These are phyloP conservation scores for Galeruca laticollis DNA, from an alignment of 2,888 invertebrate genomes.

Conservation along the genomic window DNA sequence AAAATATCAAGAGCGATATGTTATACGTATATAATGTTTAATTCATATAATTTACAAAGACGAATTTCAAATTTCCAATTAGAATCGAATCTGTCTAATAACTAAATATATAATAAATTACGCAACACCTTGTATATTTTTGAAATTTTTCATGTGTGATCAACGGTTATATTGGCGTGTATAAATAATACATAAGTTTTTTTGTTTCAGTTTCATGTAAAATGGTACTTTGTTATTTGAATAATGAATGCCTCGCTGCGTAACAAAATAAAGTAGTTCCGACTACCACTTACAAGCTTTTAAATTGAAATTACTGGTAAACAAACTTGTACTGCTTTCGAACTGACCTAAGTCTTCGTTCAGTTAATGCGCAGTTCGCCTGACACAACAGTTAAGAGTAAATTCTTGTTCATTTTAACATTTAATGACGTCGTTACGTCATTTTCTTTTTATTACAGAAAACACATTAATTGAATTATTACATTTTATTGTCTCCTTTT, in stretches of 20 bases:
- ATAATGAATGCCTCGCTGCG: conserved; percentile 6
- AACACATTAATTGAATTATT: background rate
- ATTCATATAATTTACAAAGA: too few species aligned
- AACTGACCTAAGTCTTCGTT: conserved; percentile 24
- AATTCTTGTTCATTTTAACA: conserved; percentile 21
- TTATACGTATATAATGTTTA: too few species aligned
- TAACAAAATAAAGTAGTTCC: conserved; percentile 10
- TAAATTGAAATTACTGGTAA: conserved; percentile 32
- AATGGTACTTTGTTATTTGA: conserved; percentile 12
- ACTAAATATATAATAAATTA: too few species aligned
- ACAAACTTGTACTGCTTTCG: conserved; percentile 22
- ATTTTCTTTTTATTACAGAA: background rate
- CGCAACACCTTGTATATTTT: too few species aligned
- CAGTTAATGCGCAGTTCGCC: conserved; percentile 3
- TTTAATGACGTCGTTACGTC: background rate
- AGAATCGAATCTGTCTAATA: too few species aligned
- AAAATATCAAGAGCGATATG: too few species aligned
- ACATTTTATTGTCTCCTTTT: too few species aligned
- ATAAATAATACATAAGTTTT: background rate
- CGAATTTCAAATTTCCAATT: too few species aligned
- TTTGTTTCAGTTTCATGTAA: background rate
- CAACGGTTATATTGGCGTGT: too few species aligned
- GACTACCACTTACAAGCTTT: conserved; percentile 20
- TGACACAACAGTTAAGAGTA: conserved; percentile 27
- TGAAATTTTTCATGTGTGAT: too few species aligned